Base-by-base conservation (phyloP, 2,113 vertebrate species). In the Stomatorhinus ivindoensis region DNA sequence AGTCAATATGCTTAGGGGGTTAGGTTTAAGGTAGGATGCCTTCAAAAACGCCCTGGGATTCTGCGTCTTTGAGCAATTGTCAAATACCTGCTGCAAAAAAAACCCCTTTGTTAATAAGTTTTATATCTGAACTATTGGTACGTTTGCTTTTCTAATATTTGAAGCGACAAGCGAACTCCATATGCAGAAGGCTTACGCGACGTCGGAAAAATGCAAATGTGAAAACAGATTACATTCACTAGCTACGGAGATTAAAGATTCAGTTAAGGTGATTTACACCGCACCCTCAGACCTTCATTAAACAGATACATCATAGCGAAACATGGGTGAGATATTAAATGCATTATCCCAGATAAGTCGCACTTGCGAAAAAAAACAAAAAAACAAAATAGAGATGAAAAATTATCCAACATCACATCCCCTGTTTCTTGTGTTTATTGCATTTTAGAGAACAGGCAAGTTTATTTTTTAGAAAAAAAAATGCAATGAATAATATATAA, bases 361-460 rank as follows among this genome's bases (percentile, higher is more conserved):
- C 11, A 11, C 65, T 89, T 88, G 44, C 88, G 82, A 53, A 39
- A 55, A 51, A 76, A 55, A 76, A 82, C 55, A 48, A 55, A 76
- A 82, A 39, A 48, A 55, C 31, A 39, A 89, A 53, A 82, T 21
- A 89, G 11, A 89, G 50, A 89, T 89, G 73, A 89, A 55, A 83
- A 89, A 82, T 82, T 82, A 82, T 55, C 17, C 47, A 83, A n/a
- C 7, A 89, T 82, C 47, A 42, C 88, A 39, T 50, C 47, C 44
- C 24, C 44, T 42, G 44, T 48, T 88, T 76, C 42, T 27, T 44
- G 48, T 35, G 17, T 31, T 89, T 53, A 82, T 53, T 89, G 47
- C 42, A 42, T 82, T 83, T 89, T 82, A 53, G 31, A 89, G 31
- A 82, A 65, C 47, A 55, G 73, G 15, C 48, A 10, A 35, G 73